Conservation (phyloP, 2,888 invertebrate genomes). For the Stomorhina lunata region DNA sequence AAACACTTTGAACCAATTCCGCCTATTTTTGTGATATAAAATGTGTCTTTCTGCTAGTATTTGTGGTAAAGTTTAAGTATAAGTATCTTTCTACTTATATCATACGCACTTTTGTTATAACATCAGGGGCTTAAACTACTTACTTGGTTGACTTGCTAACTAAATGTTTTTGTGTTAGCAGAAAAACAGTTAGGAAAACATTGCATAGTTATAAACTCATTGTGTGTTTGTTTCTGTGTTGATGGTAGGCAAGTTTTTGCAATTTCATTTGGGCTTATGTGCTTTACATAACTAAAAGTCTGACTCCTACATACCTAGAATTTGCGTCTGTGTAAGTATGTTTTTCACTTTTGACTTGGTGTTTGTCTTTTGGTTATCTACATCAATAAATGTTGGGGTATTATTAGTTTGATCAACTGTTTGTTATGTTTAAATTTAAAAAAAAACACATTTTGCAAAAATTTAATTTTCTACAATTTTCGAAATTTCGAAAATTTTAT, state of each 20-base stretch:
- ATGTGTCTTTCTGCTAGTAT: neutral
- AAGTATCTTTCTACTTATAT: no score
- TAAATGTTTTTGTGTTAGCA: neutral
- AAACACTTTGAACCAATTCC: neutral
- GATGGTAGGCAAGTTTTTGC: neutral
- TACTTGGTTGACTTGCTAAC: neutral
- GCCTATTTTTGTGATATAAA: conserved; percentile 3
- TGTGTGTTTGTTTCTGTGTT: neutral
- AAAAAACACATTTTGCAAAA: no score
- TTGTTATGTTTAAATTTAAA: no score
- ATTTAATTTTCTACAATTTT: no score
- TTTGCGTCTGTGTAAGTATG: neutral
- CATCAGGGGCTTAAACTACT: conserved; percentile 36
- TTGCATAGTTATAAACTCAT: no score
- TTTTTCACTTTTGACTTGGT: neutral
- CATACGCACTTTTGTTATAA: conserved; percentile 1
- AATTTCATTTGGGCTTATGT: conserved; percentile 33
- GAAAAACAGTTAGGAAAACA: no score
- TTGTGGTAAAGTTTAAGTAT: no score
- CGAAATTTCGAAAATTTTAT: no score
- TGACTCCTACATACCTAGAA: neutral
- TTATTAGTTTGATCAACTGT: no score
- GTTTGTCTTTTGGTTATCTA: no score
- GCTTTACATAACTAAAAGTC: conserved; percentile 17
- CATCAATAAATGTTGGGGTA: no score